These are phyloP conservation scores for Hesperophylax magnus DNA, from an alignment of 1,140 invertebrate species.

Conservation along the genomic window DNA sequence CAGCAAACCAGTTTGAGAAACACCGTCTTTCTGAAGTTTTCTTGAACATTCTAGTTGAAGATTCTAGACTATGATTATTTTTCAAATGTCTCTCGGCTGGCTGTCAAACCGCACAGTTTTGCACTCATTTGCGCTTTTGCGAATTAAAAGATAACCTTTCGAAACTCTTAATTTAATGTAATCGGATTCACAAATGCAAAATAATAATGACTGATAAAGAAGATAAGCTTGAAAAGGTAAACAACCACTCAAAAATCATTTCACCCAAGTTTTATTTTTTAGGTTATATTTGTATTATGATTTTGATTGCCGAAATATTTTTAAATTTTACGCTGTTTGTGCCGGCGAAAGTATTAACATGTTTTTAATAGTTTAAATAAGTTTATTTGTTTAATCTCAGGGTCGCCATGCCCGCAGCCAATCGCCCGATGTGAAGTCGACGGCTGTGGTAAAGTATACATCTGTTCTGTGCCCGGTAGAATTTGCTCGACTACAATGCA, in stretches of 20 bases:
- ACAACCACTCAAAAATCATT: background rate
- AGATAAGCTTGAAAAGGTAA: background rate
- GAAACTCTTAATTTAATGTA: too few relatives aligned
- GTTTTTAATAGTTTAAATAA: background rate
- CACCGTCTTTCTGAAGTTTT: background rate
- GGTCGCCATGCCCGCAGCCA: slow-evolving; percentile 42
- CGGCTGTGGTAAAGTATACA: slow-evolving; percentile 88
- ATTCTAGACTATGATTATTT: background rate
- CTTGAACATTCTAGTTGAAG: too few relatives aligned
- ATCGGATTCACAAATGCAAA: background rate
- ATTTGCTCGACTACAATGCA: slow-evolving; percentile 84
- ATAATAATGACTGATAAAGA: slow-evolving; percentile 9
- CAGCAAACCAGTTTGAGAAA: background rate
- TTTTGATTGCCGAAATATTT: background rate
- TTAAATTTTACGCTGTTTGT: background rate
- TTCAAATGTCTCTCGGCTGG: background rate
- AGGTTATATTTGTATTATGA: background rate
- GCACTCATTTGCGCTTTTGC: too few relatives aligned
- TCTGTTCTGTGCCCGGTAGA: slow-evolving; percentile 80
- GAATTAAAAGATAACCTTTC: too few relatives aligned
- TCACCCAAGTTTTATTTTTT: background rate
- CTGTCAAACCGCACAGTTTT: background rate
- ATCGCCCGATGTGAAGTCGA: slow-evolving; percentile 77
- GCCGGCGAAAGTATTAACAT: background rate
- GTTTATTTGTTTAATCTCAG: slow-evolving; percentile 5